Conservation (phyloP, 64 coral and sea anemone species). For the Pachyseris speciosa region DNA sequence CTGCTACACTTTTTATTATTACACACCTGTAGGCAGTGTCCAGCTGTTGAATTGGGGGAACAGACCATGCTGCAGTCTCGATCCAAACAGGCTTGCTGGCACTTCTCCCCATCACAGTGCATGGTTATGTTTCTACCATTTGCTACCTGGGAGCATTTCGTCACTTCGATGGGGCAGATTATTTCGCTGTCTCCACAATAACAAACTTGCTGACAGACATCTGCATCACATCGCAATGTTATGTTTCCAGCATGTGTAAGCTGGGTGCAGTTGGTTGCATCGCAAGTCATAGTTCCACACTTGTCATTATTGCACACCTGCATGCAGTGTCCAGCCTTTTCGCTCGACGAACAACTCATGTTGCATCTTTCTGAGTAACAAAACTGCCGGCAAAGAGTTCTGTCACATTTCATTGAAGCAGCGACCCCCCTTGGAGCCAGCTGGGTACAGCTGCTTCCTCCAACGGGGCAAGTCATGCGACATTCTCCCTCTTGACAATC, state of each 20-base stretch:
- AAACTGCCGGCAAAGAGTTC: background rate
- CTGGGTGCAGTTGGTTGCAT: background rate
- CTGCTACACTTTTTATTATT: too few relatives aligned
- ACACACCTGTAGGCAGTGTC: too few relatives aligned
- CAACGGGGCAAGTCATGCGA: background rate
- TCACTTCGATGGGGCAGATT: too few relatives aligned
- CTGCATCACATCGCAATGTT: background rate
- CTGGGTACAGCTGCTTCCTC: background rate
- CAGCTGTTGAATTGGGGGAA: too few relatives aligned
- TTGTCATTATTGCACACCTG: background rate
- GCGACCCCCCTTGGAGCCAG: background rate
- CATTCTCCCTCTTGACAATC: background rate
- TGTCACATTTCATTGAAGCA: background rate
- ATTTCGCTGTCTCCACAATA: background rate
- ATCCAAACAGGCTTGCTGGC: background rate
- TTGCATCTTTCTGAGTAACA: background rate
- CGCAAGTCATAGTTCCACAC: background rate
- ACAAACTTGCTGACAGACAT: background rate
- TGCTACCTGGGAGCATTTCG: too few relatives aligned
- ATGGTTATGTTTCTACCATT: too few relatives aligned
- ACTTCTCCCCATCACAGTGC: too few relatives aligned
- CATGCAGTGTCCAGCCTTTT: background rate
- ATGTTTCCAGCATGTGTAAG: background rate
- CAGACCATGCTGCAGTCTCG: too few relatives aligned
- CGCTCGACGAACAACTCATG: background rate